These are phyloP conservation scores for Rotaria magnacalcarata DNA, from an alignment of 2,888 invertebrate genomes.

Conservation along the genomic window DNA sequence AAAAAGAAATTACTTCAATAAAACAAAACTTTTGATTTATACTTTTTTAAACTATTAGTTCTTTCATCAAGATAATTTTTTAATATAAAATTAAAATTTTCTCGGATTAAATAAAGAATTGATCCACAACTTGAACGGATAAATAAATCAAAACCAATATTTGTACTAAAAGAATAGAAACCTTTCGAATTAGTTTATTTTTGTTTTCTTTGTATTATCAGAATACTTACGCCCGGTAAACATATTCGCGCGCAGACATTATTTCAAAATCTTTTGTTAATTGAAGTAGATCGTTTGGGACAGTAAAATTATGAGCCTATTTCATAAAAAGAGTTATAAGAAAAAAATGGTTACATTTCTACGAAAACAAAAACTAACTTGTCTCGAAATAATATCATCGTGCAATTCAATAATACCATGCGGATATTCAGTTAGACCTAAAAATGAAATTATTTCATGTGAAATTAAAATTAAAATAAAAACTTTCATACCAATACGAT, in stretches of 20 bases:
- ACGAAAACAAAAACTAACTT: background rate
- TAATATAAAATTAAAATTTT: background rate
- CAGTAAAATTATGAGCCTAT: slow-evolving; percentile 27
- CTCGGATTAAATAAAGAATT: background rate
- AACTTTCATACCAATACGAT: background rate
- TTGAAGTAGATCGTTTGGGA: background rate
- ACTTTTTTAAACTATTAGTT: background rate
- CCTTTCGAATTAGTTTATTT: too few relatives aligned
- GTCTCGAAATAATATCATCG: slow-evolving; percentile 16
- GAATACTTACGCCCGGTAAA: background rate
- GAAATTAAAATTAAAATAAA: background rate
- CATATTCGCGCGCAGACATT: background rate
- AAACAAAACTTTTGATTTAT: background rate
- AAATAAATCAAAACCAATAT: background rate
- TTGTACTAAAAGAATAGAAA: background rate
- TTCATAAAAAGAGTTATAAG: background rate
- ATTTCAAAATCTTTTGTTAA: slow-evolving; percentile 16
- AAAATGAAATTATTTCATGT: background rate
- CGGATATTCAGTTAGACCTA: background rate
- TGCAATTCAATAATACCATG: slow-evolving; percentile 5
- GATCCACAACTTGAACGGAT: background rate
- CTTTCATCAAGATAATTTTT: background rate
- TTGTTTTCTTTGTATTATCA: too few relatives aligned
- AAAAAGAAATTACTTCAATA: background rate
- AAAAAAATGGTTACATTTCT: background rate